Percentiles rank a stretch among this genome's conserved stretches.
These are phyloP conservation scores for Neodon shergylaensis DNA, from an alignment of 2,113 vertebrate genomes.

Conservation along the genomic window DNA sequence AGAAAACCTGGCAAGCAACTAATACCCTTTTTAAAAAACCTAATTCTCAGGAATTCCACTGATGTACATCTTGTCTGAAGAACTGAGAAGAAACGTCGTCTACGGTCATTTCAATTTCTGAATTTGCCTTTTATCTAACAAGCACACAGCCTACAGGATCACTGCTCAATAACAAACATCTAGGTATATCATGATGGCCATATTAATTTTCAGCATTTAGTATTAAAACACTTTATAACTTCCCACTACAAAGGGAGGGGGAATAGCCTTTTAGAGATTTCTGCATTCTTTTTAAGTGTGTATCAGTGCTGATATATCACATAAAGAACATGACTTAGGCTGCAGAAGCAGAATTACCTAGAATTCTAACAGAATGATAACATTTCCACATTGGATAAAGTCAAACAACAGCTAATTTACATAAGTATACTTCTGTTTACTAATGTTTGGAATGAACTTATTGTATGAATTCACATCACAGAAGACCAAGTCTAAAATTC, in stretches of 20 bases:
- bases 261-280: slow-evolving; percentile 22
- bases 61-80: neutral
- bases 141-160: neutral
- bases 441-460: neutral
- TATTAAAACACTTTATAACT: neutral
- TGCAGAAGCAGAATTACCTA: neutral
- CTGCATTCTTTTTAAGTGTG: slow-evolving; percentile 15
- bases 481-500: neutral
- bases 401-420: neutral
- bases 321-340: neutral
- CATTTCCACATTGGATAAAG: slow-evolving; percentile 22
- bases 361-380: neutral
- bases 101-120: neutral
- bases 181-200: neutral
- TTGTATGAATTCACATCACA: neutral
- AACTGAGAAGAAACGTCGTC: neutral
- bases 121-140: slow-evolving; percentile 17
- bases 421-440: neutral
- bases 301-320: neutral
- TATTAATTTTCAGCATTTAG: slow-evolving; percentile 23
- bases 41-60: neutral
- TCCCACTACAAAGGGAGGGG: neutral
- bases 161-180: neutral
- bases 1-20: neutral
- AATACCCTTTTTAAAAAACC: neutral